Base-by-base conservation (phyloP, 2,888 invertebrate genomes). In the Lasioglossum malachurum region DNA sequence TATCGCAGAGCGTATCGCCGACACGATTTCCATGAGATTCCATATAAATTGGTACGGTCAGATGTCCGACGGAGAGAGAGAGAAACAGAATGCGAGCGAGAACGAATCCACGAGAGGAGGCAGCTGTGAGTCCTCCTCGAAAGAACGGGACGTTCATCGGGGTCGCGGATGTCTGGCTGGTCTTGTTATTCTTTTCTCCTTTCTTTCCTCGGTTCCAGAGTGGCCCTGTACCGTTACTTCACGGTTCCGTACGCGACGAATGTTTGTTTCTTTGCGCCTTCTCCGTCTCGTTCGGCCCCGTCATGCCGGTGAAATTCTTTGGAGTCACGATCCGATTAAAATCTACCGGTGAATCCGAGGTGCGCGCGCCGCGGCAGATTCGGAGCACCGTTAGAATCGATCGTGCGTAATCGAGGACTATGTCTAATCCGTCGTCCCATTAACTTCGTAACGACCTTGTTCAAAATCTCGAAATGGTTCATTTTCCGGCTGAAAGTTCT, bases 151-250 rank as follows among this genome's bases (percentile, higher is more conserved):
- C 87, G 81, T 16, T 71, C 75, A 41, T 78, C 19, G 38, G 76
- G 78, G 73, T 87, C 74, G 81, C 81, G 87, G 81, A 87, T 76
- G 78, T 53, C 73, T 74, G 80, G 67, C 69, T 76, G 80, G 87
- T 76, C 75, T 87, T 87, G 80, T 87, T 76, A 76, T 64, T 69
- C 75, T 82, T 75, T 83, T 73, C 81, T 75, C 83, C 72, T 72
- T 44, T 80, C 67, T 31, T 49, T 72, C 38, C 78, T 71, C 80
- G 84, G 73, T 80, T 80, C 78, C 74, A 78, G 80, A 79, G 82
- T 67, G n/a, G n/a, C 83, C 82, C 69, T 77, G 83, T 89, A 90
- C 90, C 90, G 90, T 90, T 91, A 91, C 79, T 80, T 87, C 85
- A 86, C 87, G 82, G 82, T 86, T 75, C 83, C 82, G 90, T 83